Conservation (phyloP, 2,888 invertebrate genomes). For the Anoncus sp. region DNA sequence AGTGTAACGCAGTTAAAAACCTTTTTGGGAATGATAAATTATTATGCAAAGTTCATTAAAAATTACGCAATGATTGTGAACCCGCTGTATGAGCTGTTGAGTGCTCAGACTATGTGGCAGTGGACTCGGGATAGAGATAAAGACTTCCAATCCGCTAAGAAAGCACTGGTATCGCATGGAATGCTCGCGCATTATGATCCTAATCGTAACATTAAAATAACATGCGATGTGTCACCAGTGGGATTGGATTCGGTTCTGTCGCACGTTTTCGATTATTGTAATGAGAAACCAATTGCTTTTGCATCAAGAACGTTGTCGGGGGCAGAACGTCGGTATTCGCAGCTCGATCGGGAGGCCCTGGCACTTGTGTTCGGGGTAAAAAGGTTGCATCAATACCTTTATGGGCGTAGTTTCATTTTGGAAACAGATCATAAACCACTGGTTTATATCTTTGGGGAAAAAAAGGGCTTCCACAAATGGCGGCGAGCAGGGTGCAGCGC, state of each 20-base stretch:
- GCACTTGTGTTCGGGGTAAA: conserved; percentile 66
- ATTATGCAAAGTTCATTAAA: conserved; percentile 2
- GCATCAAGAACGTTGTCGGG: conserved; percentile 58
- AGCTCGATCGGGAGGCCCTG: conserved; percentile 67
- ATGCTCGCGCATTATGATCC: conserved; percentile 50
- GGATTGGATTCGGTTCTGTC: conserved; percentile 48
- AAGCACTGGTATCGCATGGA: conserved; percentile 2
- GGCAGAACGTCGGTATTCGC: conserved; percentile 46
- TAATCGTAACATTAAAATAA: conserved; percentile 11
- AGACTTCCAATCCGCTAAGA: conserved; percentile 27
- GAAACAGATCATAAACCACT: conserved; percentile 70
- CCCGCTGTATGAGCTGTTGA: neutral
- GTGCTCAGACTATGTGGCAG: conserved; percentile 3
- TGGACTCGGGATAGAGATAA: conserved; percentile 31
- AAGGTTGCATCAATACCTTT: conserved; percentile 67
- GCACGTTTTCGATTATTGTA: conserved; percentile 44
- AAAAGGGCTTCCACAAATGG: conserved; percentile 61
- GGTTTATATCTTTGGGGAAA: conserved; percentile 61
- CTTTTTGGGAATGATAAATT: conserved; percentile 25
- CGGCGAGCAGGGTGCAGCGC: conserved; percentile 67
- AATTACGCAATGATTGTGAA: conserved; percentile 12
- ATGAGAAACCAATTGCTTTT: conserved; percentile 59
- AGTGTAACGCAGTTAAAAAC: conserved; percentile 5
- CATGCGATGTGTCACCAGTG: conserved; percentile 46
- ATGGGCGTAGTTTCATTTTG: conserved; percentile 63